Base-by-base conservation (phyloP, 2,888 invertebrate genomes). In the Latheticus oryzae region DNA sequence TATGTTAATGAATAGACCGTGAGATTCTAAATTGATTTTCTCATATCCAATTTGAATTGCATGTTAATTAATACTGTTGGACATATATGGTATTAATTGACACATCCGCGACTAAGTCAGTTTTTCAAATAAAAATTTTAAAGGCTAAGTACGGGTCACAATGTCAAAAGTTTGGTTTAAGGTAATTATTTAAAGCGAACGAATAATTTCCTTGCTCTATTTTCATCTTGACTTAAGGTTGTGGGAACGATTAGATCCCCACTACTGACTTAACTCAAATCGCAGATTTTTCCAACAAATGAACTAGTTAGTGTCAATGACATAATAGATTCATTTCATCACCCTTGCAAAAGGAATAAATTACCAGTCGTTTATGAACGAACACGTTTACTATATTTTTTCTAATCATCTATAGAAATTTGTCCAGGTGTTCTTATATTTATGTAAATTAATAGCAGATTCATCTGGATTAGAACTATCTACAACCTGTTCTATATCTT, bases 401-500 rank as follows among this genome's bases (percentile, higher is more conserved):
- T 65, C 66, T 66, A 69, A 65, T 63, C 63, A 59, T 58, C 59
- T 64, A 64, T 67, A 68, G 66, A 67, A 68, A 67, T 67, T 64
- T 60, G 60, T 59, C 60, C 63, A 65, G 52, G 64, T 58, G 52
- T 63, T 63, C 58, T 57, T 59, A 58, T 57, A 58, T 55, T 60
- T 63, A 61, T 63, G 60, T 59, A 63, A 61, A 61, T 63, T 8
- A 48, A 45, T 58, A 48, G 30, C 51, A 50, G 51, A 58, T 56
- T 55, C 56, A 58, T 55, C 24, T 45, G 43, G 42, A 63, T 61
- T 61, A 63, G 60, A 63, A 63, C 48, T 54, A 60, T 40, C 50
- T 11, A 54, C 50, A 54, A 59, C 59, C 59, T 59, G 59, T 59
- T 59, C 42, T 38, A 47, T 53, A 53, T 47, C 53, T 15, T 26